Conservation (phyloP, 2,797 vertebrate species). For the Neosalanx taihuensis region DNA sequence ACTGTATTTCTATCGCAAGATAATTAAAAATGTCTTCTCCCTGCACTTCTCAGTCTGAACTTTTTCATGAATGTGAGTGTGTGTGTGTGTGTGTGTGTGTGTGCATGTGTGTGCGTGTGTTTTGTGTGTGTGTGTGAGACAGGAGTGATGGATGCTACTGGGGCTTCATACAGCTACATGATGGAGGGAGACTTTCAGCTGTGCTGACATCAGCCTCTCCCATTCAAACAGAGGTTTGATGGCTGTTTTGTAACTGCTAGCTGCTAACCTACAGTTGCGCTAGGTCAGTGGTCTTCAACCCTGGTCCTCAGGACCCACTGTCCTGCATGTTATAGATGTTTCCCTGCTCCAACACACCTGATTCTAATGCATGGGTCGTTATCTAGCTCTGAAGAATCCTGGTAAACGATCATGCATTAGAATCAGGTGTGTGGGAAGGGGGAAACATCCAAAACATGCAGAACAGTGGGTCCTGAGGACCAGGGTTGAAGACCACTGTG, state of each 20-base stretch:
- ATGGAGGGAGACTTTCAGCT: conserved; percentile 71
- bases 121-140: conserved; percentile 45
- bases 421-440: too few species aligned
- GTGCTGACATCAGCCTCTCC: conserved; percentile 73
- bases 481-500: too few species aligned
- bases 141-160: conserved; percentile 70
- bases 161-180: conserved; percentile 66
- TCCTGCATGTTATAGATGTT: too few species aligned
- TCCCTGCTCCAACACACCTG: too few species aligned
- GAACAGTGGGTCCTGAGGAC: too few species aligned
- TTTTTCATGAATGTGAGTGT: neutral
- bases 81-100: neutral
- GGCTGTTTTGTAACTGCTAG: conserved; percentile 70
- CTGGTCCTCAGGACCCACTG: too few species aligned
- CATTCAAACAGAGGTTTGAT: conserved; percentile 67
- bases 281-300: too few species aligned
- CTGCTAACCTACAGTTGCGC: conserved; percentile 27
- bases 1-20: neutral
- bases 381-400: too few species aligned
- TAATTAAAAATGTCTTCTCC: neutral
- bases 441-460: too few species aligned
- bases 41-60: neutral
- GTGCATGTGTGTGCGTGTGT: conserved; percentile 14
- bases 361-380: too few species aligned
- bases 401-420: too few species aligned